A percentile compares a stretch with the other conserved stretches of the same genome.
Conservation (phyloP, 1,140 invertebrate genomes). For the Sminthurinus signatus region DNA sequence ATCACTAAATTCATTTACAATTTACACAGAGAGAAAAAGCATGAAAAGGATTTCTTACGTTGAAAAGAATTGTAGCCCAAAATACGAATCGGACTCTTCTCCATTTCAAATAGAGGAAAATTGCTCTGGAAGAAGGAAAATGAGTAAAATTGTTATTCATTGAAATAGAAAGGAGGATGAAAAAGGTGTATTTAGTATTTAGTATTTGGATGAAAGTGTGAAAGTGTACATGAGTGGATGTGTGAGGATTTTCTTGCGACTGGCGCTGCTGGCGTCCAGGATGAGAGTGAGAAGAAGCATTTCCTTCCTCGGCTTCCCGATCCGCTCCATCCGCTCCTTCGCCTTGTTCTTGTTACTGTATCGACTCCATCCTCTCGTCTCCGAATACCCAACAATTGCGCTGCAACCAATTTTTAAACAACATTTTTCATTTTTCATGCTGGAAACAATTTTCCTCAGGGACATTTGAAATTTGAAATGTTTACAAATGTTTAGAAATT, state of each 20-base stretch:
- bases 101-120: conserved; percentile 75
- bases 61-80: conserved; percentile 67
- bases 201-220: too few relatives aligned
- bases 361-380: conserved; percentile 26
- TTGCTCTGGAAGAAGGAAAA: conserved; percentile 48
- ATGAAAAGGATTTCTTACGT: conserved; percentile 48
- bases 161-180: too few relatives aligned
- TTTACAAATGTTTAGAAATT: not conserved
- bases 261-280: conserved; percentile 32
- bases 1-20: too few relatives aligned
- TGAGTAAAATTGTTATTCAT: too few relatives aligned
- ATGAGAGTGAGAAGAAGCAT: conserved; percentile 36
- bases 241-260: conserved; percentile 53
- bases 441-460: not conserved
- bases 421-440: not conserved
- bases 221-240: conserved; percentile 59
- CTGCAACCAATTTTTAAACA: conserved; percentile 5
- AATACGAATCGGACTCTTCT: conserved; percentile 73
- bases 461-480: not conserved
- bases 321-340: not conserved
- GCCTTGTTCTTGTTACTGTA: conserved; percentile 7
- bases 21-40: too few relatives aligned
- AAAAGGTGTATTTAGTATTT: too few relatives aligned
- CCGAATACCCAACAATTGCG: conserved; percentile 39
- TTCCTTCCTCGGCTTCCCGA: conserved; percentile 29